These are phyloP conservation scores for Chelmon rostratus DNA, from an alignment of 2,797 vertebrate species.

Conservation along the genomic window DNA sequence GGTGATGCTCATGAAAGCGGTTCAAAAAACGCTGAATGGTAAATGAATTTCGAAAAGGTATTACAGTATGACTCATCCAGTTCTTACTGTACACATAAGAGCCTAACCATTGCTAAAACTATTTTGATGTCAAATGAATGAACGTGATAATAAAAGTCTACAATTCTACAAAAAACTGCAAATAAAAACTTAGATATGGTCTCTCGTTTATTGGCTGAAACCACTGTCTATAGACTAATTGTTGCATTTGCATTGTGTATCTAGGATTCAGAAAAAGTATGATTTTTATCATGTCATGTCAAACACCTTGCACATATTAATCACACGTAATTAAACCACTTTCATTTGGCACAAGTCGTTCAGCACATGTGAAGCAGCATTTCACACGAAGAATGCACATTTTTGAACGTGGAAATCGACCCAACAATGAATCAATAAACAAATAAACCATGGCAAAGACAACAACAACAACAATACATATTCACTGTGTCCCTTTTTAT, in stretches of 20 bases:
- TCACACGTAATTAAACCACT: neutral
- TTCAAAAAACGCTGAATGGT: neutral
- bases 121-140: neutral
- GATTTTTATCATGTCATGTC: neutral
- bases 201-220: neutral
- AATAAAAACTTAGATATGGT: neutral
- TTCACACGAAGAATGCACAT: neutral
- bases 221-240: neutral
- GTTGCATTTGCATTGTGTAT: neutral
- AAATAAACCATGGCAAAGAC: neutral
- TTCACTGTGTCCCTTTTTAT: too few relatives aligned
- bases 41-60: neutral
- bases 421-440: neutral
- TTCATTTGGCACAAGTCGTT: neutral
- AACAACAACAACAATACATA: neutral
- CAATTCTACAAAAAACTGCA: neutral
- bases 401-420: too few relatives aligned
- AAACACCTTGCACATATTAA: neutral
- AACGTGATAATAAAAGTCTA: neutral
- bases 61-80: neutral
- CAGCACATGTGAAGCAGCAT: neutral
- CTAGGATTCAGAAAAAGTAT: neutral
- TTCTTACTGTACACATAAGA: neutral
- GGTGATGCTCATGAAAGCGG: neutral
- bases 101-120: neutral